Evolutionary conservation across 2,113 vertebrate genomes (phyloP).

Genomic region (Amphiprion ocellaris): DNA sequence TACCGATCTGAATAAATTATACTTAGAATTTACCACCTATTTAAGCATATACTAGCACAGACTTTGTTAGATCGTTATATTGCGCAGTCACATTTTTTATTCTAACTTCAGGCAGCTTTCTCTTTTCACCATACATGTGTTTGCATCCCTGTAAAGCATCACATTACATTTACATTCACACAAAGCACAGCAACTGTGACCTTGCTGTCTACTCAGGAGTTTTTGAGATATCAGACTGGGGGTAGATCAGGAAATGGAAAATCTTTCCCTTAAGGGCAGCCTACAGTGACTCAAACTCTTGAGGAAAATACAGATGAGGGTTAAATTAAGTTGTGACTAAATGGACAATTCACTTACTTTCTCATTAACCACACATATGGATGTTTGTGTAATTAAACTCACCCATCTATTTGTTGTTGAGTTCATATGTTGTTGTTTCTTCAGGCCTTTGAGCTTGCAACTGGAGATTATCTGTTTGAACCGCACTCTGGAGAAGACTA

Average conservation of each 20-base stretch:
- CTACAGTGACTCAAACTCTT: too few relatives aligned
- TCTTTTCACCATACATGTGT: too few relatives aligned
- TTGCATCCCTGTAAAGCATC: too few relatives aligned
- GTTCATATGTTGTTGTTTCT: background rate
- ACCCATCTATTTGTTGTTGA: background rate
- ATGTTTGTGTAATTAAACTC: background rate
- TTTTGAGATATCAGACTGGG: background rate
- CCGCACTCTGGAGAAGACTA: conserved; percentile 98
- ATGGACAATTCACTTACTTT: too few relatives aligned
- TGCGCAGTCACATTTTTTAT: too few relatives aligned
- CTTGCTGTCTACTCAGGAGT: background rate
- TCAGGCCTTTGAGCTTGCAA: conserved; percentile 96
- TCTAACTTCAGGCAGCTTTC: too few relatives aligned
- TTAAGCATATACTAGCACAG: too few relatives aligned
- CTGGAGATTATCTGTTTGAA: conserved; percentile 97
- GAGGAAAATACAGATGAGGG: background rate
- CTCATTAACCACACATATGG: too few relatives aligned
- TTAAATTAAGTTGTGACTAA: background rate
- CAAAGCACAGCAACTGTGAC: background rate
- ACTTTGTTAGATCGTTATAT: too few relatives aligned
- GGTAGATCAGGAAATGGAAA: background rate
- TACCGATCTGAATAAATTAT: too few relatives aligned
- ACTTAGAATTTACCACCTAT: too few relatives aligned
- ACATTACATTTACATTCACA: background rate
- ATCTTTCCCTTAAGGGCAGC: background rate